Conservation (phyloP, 2,113 vertebrate species). For the Pleuronectes platessa region DNA sequence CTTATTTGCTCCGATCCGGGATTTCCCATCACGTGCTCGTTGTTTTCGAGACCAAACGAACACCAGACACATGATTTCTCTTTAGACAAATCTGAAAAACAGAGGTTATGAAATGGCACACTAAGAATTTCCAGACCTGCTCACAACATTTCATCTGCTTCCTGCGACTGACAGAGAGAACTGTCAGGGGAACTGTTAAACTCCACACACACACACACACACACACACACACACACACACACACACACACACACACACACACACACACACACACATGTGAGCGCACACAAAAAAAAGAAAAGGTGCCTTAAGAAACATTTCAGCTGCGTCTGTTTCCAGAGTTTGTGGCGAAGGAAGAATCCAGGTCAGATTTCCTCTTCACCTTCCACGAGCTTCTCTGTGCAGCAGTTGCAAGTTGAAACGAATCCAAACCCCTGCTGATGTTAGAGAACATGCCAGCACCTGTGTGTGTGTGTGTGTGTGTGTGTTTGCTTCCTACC, state of each 20-base stretch:
- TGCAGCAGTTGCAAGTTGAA: not conserved
- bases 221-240: not conserved
- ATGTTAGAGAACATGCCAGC: not conserved
- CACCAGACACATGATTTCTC: not conserved
- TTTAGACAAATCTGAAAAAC: not conserved
- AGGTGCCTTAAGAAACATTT: conserved; percentile 6
- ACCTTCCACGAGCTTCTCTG: not conserved
- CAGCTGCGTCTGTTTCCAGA: not conserved
- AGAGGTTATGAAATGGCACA: conserved; percentile 16
- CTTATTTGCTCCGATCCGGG: not conserved
- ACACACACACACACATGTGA: not conserved
- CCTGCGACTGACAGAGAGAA: conserved; percentile 46
- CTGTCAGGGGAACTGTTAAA: conserved; percentile 37
- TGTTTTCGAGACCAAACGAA: not conserved
- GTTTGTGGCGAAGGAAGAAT: conserved; percentile 13
- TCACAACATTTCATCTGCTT: conserved; percentile 41
- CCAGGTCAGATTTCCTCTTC: conserved; percentile 15
- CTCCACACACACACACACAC: conserved; percentile 5
- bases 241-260: conserved; percentile 8
- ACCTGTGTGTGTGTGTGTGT: conserved; percentile 20
- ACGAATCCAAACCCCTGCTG: not conserved
- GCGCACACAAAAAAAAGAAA: conserved; percentile 1
- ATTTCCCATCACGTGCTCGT: conserved; percentile 5
- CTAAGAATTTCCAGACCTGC: conserved; percentile 17
- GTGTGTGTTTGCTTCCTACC: conserved; percentile 73